phyloP scores from a whole-genome alignment of 2,113 vertebrate genomes.

The Phyllostomus discolor region DNA sequence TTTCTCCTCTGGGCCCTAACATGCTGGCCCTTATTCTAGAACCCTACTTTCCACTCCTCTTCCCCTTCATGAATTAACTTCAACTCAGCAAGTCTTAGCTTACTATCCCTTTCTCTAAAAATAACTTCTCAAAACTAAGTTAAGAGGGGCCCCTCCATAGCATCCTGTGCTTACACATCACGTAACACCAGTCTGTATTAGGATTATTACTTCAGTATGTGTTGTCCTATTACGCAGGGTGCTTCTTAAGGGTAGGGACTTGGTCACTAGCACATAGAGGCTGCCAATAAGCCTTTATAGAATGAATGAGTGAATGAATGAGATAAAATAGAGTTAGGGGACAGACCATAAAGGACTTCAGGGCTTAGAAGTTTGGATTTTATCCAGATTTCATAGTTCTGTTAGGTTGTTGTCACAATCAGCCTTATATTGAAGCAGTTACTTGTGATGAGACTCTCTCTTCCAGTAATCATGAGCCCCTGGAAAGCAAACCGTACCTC shows the following conservation, averaged over 20 bases:
- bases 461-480: background rate
- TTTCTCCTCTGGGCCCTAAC: background rate
- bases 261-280: background rate
- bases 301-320: background rate
- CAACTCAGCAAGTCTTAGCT: background rate
- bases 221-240: background rate
- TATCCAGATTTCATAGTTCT: background rate
- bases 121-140: background rate
- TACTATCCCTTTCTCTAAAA: background rate
- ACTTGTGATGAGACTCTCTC: background rate
- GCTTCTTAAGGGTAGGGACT: background rate
- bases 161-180: background rate
- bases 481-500: background rate
- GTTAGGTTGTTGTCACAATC: background rate
- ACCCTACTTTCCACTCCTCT: background rate
- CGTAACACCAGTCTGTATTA: background rate
- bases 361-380: background rate
- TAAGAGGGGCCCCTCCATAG: background rate
- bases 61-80: background rate
- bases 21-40: background rate
- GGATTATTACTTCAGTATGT: background rate
- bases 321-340: background rate
- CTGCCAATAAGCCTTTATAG: background rate
- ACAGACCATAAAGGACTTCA: background rate
- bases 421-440: background rate